Conservation (phyloP, 1,140 invertebrate species). For the Drosophila leontia region DNA sequence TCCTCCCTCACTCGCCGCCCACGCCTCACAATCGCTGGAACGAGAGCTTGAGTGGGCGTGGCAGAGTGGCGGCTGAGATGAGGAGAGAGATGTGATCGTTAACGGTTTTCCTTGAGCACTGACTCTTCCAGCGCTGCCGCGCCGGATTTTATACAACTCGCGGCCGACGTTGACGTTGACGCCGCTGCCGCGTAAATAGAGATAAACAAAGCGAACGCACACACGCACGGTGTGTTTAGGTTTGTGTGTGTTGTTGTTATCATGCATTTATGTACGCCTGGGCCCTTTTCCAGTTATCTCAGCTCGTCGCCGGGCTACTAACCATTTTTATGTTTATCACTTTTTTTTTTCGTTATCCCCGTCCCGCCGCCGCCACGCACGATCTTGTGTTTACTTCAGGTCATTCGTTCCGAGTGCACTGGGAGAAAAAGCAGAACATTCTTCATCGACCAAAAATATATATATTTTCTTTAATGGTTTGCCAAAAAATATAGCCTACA, state of each 20-base stretch:
- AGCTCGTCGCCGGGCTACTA: conserved; percentile 49
- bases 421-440: neutral
- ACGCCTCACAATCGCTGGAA: too few species aligned
- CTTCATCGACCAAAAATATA: too few species aligned
- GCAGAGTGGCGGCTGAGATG: conserved; percentile 11
- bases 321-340: conserved; percentile 62
- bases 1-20: conserved; percentile 16
- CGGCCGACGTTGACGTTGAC: conserved; percentile 39
- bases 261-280: conserved; percentile 42
- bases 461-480: neutral
- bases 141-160: conserved; percentile 61
- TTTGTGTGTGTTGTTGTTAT: conserved; percentile 38
- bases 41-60: neutral
- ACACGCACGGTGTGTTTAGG: conserved; percentile 5
- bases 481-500: conserved; percentile 1
- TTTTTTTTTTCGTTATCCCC: conserved; percentile 26
- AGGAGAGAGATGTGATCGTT: conserved; percentile 53
- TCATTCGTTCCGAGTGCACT: conserved; percentile 34
- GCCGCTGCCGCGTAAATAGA: conserved; percentile 48
- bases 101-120: conserved; percentile 62
- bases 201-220: conserved; percentile 50
- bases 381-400: conserved; percentile 53
- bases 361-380: conserved; percentile 9
- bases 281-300: conserved; percentile 51
- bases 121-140: conserved; percentile 32